A percentile compares a stretch with the other conserved stretches of the same genome.
Conservation (phyloP, 2,113 vertebrate species). For the Hippopotamus amphibius region DNA sequence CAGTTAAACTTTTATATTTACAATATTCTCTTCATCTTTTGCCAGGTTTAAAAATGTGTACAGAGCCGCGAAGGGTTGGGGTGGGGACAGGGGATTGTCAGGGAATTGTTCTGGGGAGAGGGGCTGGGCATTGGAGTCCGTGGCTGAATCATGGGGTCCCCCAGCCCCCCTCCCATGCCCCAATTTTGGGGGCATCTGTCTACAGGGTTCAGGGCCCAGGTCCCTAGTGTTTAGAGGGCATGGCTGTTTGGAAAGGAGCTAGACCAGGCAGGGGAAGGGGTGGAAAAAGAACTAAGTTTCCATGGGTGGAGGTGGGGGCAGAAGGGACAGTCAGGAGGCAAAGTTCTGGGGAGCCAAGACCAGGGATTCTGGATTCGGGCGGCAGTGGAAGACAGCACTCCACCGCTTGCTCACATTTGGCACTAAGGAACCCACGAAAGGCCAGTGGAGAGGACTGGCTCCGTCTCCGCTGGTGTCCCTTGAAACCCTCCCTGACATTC, state of each 20-base stretch:
- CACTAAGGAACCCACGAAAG: constrained; percentile 49
- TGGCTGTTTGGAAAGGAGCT: constrained; percentile 76
- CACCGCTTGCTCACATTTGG: constrained; percentile 65
- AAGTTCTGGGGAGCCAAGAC: constrained; percentile 57
- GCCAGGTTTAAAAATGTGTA: constrained; percentile 87
- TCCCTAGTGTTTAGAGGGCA: constrained; percentile 72
- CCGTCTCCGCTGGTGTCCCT: not conserved
- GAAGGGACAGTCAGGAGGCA: constrained; percentile 45
- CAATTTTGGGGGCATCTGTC: constrained; percentile 64
- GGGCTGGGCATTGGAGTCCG: constrained; percentile 81
- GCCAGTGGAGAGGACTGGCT: not conserved
- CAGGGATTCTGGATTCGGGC: constrained; percentile 42
- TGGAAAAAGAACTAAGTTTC: constrained; percentile 65
- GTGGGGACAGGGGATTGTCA: constrained; percentile 26
- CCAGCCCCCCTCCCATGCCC: constrained; percentile 73
- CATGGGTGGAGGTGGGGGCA: not conserved
- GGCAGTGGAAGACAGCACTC: constrained; percentile 54
- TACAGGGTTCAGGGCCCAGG: constrained; percentile 73
- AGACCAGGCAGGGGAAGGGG: constrained; percentile 66
- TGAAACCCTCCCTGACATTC: not conserved
- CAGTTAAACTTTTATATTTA: constrained; percentile 87
- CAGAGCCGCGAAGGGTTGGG: constrained; percentile 79
- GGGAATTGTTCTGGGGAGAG: constrained; percentile 62
- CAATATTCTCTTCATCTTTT: constrained; percentile 86
- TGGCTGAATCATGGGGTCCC: constrained; percentile 83